phyloP scores from a whole-genome alignment of 2,888 invertebrate species.

The Noctuana brunneofusca region DNA sequence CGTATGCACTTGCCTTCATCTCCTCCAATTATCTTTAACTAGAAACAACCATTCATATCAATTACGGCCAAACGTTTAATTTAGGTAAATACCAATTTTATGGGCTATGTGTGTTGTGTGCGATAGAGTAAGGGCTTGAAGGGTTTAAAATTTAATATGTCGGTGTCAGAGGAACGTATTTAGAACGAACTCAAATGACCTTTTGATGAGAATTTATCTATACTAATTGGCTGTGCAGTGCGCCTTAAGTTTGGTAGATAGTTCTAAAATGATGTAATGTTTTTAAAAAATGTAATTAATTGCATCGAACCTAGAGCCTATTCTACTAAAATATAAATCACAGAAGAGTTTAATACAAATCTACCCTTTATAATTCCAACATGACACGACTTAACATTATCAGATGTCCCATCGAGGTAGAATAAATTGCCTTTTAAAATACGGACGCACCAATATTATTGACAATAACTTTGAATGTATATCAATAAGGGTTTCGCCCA shows the following conservation, averaged over 20 bases:
- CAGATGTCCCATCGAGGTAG: conserved; percentile 64
- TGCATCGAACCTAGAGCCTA: neutral
- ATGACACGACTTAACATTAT: conserved; percentile 57
- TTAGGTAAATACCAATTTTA: conserved; percentile 80
- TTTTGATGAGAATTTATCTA: conserved; percentile 41
- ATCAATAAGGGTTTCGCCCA: conserved; percentile 79
- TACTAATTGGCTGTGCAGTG: conserved; percentile 9
- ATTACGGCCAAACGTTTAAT: conserved; percentile 73
- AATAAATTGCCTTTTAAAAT: conserved; percentile 77
- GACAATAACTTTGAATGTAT: conserved; percentile 75
- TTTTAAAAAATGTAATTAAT: neutral
- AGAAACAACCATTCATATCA: conserved; percentile 80
- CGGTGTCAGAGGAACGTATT: conserved; percentile 52
- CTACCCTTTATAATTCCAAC: conserved; percentile 5
- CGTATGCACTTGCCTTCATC: conserved; percentile 43
- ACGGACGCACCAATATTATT: conserved; percentile 70
- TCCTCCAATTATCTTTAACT: conserved; percentile 75
- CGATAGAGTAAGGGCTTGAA: conserved; percentile 53
- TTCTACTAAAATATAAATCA: neutral
- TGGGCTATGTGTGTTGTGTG: conserved; percentile 66
- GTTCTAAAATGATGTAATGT: neutral
- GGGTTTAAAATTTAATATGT: conserved; percentile 71
- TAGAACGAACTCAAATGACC: conserved; percentile 47
- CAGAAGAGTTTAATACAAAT: neutral
- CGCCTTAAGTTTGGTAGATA: neutral